Evolutionary conservation across 2,113 vertebrate species (phyloP), one percentile per base, ranked within the genome.

Genomic region (Nymphicus hollandicus): DNA sequence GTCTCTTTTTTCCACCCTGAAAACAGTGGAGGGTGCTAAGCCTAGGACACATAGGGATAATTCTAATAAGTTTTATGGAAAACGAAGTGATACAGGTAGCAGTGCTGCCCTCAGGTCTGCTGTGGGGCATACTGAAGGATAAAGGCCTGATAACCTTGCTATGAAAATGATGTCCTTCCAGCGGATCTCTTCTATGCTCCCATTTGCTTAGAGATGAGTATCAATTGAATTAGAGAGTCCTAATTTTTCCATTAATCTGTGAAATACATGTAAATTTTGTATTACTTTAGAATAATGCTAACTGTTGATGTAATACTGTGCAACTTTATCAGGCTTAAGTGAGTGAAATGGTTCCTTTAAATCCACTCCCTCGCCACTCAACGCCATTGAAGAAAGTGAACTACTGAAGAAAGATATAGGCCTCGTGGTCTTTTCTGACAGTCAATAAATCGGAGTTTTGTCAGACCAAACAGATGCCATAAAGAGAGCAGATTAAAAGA

Each of bases 401-500:
- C 49, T 88, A 6, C 90, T 88, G 92, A 71, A 91, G 92, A 56
- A 88, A 93, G 95, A 86, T 37, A 39, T 6, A 63, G 91, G 55
- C 76, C 80, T 78, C 2, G 5, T 81, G 94, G 82, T 35, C 82
- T 77, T 22, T 11, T 24, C 82, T 88, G 95, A 47, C 96, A 93
- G 83, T 37, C 91, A 66, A 78, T 96, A 95, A 96, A 95, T 97
- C 4, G 2, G 83, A 27, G 43, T 24, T 92, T 8, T 93, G 88
- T 55, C 95, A 86, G 92, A 49, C 86, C 83, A 17, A 35, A 94
- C 76, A 93, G 91, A 53, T 58, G 92, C 94, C 91, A 64, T 93
- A 74, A 96, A 88, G 86, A 71, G 79, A 86, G 86, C 79, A 94
- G 95, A 90, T 93, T 93, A 90, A 78, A 94, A 58, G 91, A 95